Base-by-base conservation (phyloP, 1,140 invertebrate genomes). In the Drosophila grimshawi region DNA sequence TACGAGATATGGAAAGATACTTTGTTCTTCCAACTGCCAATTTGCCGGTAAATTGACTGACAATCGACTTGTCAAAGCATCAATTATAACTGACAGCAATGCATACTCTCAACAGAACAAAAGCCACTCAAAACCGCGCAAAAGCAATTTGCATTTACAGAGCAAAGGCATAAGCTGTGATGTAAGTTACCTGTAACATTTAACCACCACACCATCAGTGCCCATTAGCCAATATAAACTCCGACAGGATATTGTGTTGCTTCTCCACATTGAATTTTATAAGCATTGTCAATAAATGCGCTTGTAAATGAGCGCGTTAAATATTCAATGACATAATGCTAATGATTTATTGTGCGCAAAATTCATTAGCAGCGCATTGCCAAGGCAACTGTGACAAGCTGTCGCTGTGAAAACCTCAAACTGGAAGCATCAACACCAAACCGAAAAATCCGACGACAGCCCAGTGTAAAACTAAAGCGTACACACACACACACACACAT, bases 31-130 rank as follows among this genome's bases (percentile, higher is more conserved):
- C 27, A 45, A 43, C 43, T 19, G 30, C 37, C 33, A 29, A 8
- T 29, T 1, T 3, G 32, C 32, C 37, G 57, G 43, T 37, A 52
- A 88, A 86, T 88, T 88, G 81, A 55, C 80, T 89, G 83, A 89
- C 83, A 83, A 88, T 88, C 83, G 80, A 83, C 80, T 83, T 88
- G 83, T 88, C 85, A 80, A 74, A 70, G 56, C 70, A 83, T 88
- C 83, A 88, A 83, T 88, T 88, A 88, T 80, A 77, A 60, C 45
- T 77, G 83, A 88, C 83, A 74, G 52, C n/a, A 6, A 5, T 49
- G 4, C 51, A 11, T 51, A 19, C 41, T 11, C n/a, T 11, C 5
- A 6, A 6, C 29, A 19, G 19, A 19, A 19, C 33, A 7, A 19
- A 43, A 3, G 11, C 6, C 35, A 41, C 10, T 19, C 51, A 37